Conservation (phyloP, 53 echinoderm and acorn worm genomes). For the Apostichopus leukothele region DNA sequence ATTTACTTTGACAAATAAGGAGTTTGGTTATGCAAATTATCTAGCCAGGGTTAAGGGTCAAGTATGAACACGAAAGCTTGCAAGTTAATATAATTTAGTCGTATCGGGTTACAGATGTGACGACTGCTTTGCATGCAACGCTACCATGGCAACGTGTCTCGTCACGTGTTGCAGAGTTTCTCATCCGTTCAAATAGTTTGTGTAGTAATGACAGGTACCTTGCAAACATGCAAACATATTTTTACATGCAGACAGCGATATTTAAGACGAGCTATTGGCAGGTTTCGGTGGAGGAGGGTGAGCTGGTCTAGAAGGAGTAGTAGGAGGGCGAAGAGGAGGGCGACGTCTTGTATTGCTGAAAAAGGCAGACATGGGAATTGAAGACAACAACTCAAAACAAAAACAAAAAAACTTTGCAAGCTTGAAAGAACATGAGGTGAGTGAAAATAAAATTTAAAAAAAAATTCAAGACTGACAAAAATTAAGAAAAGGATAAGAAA, state of each 20-base stretch:
- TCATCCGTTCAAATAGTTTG: background rate
- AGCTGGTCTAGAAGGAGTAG: slow-evolving; percentile 5
- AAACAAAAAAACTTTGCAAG: slow-evolving; percentile 1
- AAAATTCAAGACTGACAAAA: background rate
- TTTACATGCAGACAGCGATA: slow-evolving; percentile 26
- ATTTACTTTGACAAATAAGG: no score
- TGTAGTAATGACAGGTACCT: slow-evolving; percentile 33
- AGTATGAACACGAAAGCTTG: no score
- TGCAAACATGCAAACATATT: slow-evolving; percentile 43
- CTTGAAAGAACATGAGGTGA: background rate
- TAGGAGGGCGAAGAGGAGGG: slow-evolving; percentile 21
- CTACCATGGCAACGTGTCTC: background rate
- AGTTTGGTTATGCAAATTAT: no score
- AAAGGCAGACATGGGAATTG: slow-evolving; percentile 15
- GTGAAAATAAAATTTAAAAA: background rate
- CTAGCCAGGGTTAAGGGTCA: no score
- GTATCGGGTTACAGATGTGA: no score
- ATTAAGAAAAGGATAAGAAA: background rate
- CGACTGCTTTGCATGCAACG: no score
- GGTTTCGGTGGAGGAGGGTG: slow-evolving; percentile 43
- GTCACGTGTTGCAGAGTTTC: slow-evolving; percentile 4
- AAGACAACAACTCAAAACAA: background rate
- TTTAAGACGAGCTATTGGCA: slow-evolving; percentile 28
- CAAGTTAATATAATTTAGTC: no score
- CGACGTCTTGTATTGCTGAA: slow-evolving; percentile 29